A percentile compares a stretch with the other conserved stretches of the same genome.
Conservation (phyloP, 2,888 invertebrate species). For the Metacarcinus magister region DNA sequence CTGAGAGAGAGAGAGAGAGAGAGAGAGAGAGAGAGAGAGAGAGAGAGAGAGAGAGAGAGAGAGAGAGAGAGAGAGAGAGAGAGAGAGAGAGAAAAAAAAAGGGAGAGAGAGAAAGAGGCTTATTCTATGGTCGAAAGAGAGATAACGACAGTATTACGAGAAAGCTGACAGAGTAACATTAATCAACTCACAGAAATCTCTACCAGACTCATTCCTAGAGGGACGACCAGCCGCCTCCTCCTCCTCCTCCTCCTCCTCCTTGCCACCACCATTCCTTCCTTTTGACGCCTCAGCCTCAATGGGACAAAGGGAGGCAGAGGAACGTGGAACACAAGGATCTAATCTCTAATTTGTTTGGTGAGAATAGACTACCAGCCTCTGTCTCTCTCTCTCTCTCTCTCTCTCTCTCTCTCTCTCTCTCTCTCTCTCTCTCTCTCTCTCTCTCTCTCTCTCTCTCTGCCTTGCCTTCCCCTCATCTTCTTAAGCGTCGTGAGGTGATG, state of each 20-base stretch:
- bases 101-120: neutral
- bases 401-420: neutral
- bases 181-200: constrained; percentile 35
- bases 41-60: neutral
- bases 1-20: neutral
- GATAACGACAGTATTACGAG: neutral
- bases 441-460: neutral
- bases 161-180: neutral
- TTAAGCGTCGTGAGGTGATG: no score
- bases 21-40: neutral
- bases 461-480: no score
- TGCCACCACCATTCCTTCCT: neutral
- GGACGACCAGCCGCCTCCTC: neutral
- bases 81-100: neutral
- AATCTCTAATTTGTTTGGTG: constrained; percentile 17
- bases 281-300: neutral
- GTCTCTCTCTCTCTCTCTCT: neutral
- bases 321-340: neutral
- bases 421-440: neutral
- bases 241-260: neutral
- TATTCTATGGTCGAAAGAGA: neutral
- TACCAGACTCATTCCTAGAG: neutral
- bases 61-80: neutral
- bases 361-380: neutral
- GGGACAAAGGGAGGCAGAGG: neutral